A percentile compares a stretch with the other conserved stretches of the same genome.
Conservation (phyloP, 2,113 vertebrate species). For the Uria lomvia region DNA sequence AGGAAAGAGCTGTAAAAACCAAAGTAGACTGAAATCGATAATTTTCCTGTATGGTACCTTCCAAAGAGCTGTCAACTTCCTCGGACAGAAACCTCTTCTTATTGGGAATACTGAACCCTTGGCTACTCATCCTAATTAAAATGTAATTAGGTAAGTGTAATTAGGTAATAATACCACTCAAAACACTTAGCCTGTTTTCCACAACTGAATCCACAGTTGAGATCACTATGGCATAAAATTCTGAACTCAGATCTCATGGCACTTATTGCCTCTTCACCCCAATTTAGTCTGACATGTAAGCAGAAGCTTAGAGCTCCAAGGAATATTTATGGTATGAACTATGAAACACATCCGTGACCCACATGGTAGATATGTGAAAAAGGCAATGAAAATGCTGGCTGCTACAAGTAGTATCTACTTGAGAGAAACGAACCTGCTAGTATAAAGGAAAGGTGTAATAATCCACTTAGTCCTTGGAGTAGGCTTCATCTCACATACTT, state of each 20-base stretch:
- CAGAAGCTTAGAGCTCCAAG: not conserved
- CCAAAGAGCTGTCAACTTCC: constrained; percentile 44
- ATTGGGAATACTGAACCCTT: constrained; percentile 30
- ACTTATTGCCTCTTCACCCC: constrained; percentile 44
- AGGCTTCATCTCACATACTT: not conserved
- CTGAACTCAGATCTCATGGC: constrained; percentile 37
- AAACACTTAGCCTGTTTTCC: constrained; percentile 41
- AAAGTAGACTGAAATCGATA: not conserved
- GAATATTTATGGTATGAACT: not conserved
- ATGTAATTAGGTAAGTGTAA: constrained; percentile 60
- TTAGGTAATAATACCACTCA: constrained; percentile 52
- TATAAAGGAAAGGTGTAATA: not conserved
- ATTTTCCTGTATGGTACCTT: not conserved
- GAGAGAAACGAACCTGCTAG: not conserved
- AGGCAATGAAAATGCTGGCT: not conserved
- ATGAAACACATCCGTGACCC: not conserved
- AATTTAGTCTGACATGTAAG: not conserved
- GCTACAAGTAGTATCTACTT: not conserved
- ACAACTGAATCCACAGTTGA: constrained; percentile 44
- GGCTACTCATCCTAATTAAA: constrained; percentile 65
- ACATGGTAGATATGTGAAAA: not conserved
- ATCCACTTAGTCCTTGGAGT: not conserved
- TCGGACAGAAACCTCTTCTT: constrained; percentile 18
- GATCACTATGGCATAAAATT: constrained; percentile 39
- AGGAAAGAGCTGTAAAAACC: not conserved